A percentile compares a stretch with the other conserved stretches of the same genome.
Evolutionary conservation across 2,888 invertebrate genomes (phyloP).

Genomic region (Drosophila testacea): DNA sequence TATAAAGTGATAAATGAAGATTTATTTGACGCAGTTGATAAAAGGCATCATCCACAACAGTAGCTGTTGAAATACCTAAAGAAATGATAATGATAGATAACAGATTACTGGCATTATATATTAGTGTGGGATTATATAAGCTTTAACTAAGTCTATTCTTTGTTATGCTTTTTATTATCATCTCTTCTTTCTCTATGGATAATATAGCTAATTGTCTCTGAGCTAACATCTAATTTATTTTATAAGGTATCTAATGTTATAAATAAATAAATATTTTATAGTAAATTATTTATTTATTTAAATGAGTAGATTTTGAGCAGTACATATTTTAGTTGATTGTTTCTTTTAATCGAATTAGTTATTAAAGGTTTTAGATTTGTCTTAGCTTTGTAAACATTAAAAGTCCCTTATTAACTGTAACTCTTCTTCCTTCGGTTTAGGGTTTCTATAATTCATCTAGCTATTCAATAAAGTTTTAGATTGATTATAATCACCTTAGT

Average conservation of each 20-base stretch:
- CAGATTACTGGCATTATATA: slow-evolving; percentile 18
- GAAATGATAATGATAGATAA: slow-evolving; percentile 22
- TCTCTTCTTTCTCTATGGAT: not conserved
- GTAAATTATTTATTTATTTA: no score
- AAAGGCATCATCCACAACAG: not conserved
- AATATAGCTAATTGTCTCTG: not conserved
- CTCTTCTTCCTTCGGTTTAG: not conserved
- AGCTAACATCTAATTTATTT: not conserved
- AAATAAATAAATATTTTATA: no score
- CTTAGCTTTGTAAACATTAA: not conserved
- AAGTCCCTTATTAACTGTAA: not conserved
- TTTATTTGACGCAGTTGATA: slow-evolving; percentile 27
- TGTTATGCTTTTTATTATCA: not conserved
- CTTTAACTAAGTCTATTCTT: not conserved
- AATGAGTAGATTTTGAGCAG: no score
- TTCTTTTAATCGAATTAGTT: no score
- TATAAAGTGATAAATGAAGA: slow-evolving; percentile 17
- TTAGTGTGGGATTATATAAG: not conserved
- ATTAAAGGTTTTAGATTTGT: not conserved
- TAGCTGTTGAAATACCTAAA: slow-evolving; percentile 6
- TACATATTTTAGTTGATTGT: no score
- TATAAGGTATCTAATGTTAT: no score
- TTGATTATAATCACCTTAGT: not conserved
- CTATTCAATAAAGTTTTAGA: not conserved
- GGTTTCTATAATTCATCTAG: not conserved